phyloP scores from a whole-genome alignment of 2,888 invertebrate species.

The Stenolophus ochropezus region DNA sequence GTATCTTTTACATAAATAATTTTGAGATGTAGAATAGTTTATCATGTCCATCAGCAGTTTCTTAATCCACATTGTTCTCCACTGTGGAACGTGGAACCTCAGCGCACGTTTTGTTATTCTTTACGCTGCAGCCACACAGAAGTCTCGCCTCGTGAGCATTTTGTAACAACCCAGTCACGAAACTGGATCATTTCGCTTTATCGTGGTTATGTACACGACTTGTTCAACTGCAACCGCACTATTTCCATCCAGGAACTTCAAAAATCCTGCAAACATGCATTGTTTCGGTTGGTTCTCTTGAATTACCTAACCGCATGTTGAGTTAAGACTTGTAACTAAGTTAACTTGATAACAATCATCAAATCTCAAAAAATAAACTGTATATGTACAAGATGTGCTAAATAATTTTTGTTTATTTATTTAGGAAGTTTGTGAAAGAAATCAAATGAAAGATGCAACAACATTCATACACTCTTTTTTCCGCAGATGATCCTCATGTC shows the following conservation, averaged over 20 bases:
- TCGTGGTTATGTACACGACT: conserved; percentile 50
- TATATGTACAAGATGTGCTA: no score
- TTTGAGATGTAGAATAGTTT: not conserved
- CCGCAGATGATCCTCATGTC: no score
- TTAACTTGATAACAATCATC: no score
- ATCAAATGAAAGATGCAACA: no score
- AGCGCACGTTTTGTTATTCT: conserved; percentile 11
- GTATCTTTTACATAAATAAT: not conserved
- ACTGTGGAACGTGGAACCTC: not conserved
- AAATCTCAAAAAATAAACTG: no score
- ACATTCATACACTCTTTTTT: no score
- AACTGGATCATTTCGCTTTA: conserved; percentile 45
- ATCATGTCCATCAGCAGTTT: not conserved
- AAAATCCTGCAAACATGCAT: conserved; percentile 8
- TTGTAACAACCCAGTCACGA: conserved; percentile 47
- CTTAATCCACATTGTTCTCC: conserved; percentile 3
- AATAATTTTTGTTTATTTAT: no score
- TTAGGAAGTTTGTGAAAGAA: no score
- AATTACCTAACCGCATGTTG: not conserved
- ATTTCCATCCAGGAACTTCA: not conserved
- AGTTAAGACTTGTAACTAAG: not conserved
- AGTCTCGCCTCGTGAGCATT: conserved; percentile 24
- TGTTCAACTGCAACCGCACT: conserved; percentile 14
- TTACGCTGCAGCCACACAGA: not conserved
- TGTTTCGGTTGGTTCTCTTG: not conserved